phyloP scores from a whole-genome alignment of 2,113 vertebrate species.

The Gymnocephalus cernua region DNA sequence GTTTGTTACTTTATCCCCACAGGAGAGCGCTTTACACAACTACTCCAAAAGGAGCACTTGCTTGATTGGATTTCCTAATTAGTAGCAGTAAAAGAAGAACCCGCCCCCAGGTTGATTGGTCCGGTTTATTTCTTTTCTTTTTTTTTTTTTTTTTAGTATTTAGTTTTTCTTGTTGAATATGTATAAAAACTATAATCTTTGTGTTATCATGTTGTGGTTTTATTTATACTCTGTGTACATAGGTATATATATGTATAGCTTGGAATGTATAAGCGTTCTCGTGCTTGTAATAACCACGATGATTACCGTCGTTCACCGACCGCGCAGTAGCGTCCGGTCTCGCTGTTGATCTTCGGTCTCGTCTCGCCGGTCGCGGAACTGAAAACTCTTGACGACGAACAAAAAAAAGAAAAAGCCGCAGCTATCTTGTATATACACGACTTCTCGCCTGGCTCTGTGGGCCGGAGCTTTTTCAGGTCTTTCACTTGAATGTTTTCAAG shows the following conservation, averaged over 20 bases:
- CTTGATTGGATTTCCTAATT: slow-evolving; percentile 69
- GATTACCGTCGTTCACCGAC: slow-evolving; percentile 57
- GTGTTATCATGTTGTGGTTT: slow-evolving; percentile 78
- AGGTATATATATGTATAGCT: slow-evolving; percentile 82
- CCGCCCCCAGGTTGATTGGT: slow-evolving; percentile 49
- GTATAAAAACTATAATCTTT: slow-evolving; percentile 71
- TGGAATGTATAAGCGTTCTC: slow-evolving; percentile 80
- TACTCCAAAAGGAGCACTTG: slow-evolving; percentile 79
- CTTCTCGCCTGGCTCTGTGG: slow-evolving; percentile 52
- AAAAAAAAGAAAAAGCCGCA: slow-evolving; percentile 51
- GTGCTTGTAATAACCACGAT: slow-evolving; percentile 71
- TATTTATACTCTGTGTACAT: slow-evolving; percentile 87
- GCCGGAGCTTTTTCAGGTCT: slow-evolving; percentile 59
- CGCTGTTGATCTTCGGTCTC: no score
- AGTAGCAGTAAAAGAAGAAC: slow-evolving; percentile 59
- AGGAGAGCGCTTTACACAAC: slow-evolving; percentile 66
- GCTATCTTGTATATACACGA: slow-evolving; percentile 75
- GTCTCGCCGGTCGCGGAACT: no score
- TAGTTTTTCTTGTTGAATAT: slow-evolving; percentile 62
- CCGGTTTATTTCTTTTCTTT: no score
- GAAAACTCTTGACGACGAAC: slow-evolving; percentile 52
- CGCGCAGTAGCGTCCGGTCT: slow-evolving; percentile 8
- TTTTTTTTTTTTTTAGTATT: slow-evolving; percentile 37
- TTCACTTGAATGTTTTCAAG: slow-evolving; percentile 70
- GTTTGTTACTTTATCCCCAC: slow-evolving; percentile 59